Evolutionary conservation across 2,888 invertebrate species (phyloP), one percentile per base, ranked within the genome.

Genomic region (Meteorus cinctellus): DNA sequence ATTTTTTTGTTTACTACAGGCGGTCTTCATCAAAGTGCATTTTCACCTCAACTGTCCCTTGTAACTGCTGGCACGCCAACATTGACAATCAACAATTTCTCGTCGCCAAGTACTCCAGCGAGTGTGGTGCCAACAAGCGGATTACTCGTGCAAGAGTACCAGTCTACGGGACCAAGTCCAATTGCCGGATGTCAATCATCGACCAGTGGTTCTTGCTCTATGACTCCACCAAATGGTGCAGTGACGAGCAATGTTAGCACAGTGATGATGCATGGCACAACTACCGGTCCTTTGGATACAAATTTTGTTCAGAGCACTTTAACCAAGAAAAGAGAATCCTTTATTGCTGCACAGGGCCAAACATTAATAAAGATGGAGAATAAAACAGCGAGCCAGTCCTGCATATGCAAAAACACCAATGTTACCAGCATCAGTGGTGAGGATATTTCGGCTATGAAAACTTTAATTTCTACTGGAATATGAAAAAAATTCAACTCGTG

Each of bases 151-250:
- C 88, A 88, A 81, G 88, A 92, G 88, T 88, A 89, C 78, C 92
- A 92, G 86, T 90, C 91, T 83, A n/a, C 65, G 41, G 60, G 19
- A 19, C 55, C 36, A 41, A 78, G 63, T 62, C 91, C 84, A 89
- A 91, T 85, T 88, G 91, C 82, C 84, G 79, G 77, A 72, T 84
- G 90, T 91, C 82, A 90, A 88, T 84, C 90, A 86, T 84, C 90
- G 86, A 84, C 85, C 77, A 82, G 85, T 78, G 86, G 84, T 79
- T 85, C 86, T 68, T 84, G 85, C 75, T 85, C 86, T 71, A 84
- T 85, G 10, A 55, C 19, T 19, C 4, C 19, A 69, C 83, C 84
- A 45, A 85, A 82, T 75, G 86, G 83, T 70, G 83, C 84, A 69
- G 83, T 85, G 65, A 82, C 81, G 66, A 85, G 83, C 80, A 80